phyloP scores from a whole-genome alignment of 2,113 vertebrate genomes.

The Stigmatopora argus region DNA sequence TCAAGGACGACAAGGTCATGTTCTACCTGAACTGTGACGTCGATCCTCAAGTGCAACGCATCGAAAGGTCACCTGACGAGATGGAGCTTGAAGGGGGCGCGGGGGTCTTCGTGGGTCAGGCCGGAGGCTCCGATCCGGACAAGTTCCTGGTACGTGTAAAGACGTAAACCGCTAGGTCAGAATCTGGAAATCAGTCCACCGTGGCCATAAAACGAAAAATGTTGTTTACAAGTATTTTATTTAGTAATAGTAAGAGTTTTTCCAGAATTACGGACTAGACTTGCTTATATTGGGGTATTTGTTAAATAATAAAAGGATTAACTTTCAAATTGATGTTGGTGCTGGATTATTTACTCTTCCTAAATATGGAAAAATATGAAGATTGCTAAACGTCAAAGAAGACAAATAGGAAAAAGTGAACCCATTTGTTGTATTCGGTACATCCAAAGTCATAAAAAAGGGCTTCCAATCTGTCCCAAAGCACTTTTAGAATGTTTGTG shows the following conservation, averaged over 20 bases:
- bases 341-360: neutral
- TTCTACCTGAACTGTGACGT: conserved; percentile 82
- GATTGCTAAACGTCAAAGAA: neutral
- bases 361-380: neutral
- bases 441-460: neutral
- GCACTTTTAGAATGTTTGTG: neutral
- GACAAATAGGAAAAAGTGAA: neutral
- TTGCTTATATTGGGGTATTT: too few species aligned
- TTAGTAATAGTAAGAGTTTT: too few species aligned
- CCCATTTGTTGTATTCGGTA: neutral
- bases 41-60: conserved; percentile 58
- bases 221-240: too few species aligned
- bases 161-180: neutral
- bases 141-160: conserved; percentile 81
- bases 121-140: conserved; percentile 79
- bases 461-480: neutral
- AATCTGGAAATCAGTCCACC: neutral
- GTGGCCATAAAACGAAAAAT: too few species aligned
- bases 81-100: conserved; percentile 81
- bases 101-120: conserved; percentile 85
- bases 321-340: neutral
- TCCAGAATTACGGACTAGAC: too few species aligned
- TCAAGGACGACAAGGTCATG: conserved; percentile 71
- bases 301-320: too few species aligned
- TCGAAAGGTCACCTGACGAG: conserved; percentile 73